phyloP scores from a whole-genome alignment of 37 sponge, comb jelly and placozoan genomes.

The Geodia barretti region DNA sequence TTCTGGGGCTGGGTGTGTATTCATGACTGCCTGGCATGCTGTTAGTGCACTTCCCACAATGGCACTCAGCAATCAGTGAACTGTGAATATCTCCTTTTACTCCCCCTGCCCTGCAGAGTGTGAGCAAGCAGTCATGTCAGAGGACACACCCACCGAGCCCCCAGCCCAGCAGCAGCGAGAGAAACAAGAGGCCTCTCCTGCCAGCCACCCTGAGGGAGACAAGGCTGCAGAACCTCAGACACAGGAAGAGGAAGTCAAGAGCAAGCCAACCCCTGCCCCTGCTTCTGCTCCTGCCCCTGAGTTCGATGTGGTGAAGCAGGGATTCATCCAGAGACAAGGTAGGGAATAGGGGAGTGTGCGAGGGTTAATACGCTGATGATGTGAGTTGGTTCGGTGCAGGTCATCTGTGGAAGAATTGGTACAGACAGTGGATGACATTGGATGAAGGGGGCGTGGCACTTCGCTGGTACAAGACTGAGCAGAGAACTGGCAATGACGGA shows the following conservation, averaged over 20 bases:
- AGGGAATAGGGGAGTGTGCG: neutral
- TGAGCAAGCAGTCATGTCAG: too few relatives aligned
- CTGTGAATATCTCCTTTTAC: too few relatives aligned
- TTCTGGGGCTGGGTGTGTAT: too few relatives aligned
- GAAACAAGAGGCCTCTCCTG: neutral
- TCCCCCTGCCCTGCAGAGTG: too few relatives aligned
- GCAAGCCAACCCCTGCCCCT: neutral
- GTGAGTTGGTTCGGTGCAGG: neutral
- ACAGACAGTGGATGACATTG: slow-evolving; percentile 38
- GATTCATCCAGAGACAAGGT: slow-evolving; percentile 39
- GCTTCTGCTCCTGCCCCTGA: slow-evolving; percentile 27
- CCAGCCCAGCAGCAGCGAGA: too few relatives aligned
- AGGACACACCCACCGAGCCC: too few relatives aligned
- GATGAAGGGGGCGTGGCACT: slow-evolving; percentile 47
- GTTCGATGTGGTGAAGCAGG: slow-evolving; percentile 15
- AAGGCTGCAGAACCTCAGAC: too few relatives aligned
- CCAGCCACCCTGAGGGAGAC: neutral
- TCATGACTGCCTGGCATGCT: too few relatives aligned
- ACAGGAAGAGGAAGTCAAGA: too few relatives aligned
- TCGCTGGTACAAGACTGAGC: slow-evolving; percentile 59
- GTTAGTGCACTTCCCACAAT: too few relatives aligned
- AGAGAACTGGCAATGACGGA: slow-evolving; percentile 14
- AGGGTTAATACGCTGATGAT: too few relatives aligned
- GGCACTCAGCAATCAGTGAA: too few relatives aligned
- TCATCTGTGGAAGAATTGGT: slow-evolving; percentile 40